phyloP scores from a whole-genome alignment of 2,797 vertebrate species.

The Cynopterus sphinx region DNA sequence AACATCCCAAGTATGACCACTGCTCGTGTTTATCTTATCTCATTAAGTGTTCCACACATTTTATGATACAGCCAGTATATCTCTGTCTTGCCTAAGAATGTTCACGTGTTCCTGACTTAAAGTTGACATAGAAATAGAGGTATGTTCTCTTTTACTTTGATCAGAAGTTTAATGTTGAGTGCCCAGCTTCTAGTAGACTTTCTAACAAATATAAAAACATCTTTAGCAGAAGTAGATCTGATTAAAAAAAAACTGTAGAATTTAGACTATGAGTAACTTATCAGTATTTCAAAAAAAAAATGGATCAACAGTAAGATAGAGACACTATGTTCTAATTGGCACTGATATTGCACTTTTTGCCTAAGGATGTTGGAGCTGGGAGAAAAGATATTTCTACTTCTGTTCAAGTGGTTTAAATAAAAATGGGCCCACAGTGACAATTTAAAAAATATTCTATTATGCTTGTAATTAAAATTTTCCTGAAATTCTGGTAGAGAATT shows the following conservation, averaged over 20 bases:
- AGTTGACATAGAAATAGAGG: neutral
- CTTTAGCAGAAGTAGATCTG: neutral
- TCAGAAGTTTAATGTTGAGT: neutral
- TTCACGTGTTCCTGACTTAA: neutral
- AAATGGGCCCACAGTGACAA: neutral
- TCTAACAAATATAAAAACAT: neutral
- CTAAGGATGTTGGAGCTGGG: neutral
- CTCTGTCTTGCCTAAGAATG: neutral
- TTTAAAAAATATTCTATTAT: neutral
- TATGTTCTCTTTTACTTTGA: neutral
- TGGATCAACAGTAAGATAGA: neutral
- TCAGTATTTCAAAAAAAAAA: neutral
- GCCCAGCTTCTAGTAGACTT: neutral
- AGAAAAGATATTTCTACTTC: neutral
- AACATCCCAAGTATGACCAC: neutral
- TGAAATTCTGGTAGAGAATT: neutral
- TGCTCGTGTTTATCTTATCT: neutral
- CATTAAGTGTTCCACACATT: neutral
- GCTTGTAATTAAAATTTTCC: neutral
- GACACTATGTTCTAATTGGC: neutral
- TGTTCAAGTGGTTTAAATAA: neutral
- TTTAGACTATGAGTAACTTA: neutral
- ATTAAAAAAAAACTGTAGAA: neutral
- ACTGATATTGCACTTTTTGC: neutral
- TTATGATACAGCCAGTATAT: neutral